A percentile compares a stretch with the other conserved stretches of the same genome.
These are phyloP conservation scores for Fistularia commersonii DNA, from an alignment of 2,797 vertebrate species.

Conservation along the genomic window DNA sequence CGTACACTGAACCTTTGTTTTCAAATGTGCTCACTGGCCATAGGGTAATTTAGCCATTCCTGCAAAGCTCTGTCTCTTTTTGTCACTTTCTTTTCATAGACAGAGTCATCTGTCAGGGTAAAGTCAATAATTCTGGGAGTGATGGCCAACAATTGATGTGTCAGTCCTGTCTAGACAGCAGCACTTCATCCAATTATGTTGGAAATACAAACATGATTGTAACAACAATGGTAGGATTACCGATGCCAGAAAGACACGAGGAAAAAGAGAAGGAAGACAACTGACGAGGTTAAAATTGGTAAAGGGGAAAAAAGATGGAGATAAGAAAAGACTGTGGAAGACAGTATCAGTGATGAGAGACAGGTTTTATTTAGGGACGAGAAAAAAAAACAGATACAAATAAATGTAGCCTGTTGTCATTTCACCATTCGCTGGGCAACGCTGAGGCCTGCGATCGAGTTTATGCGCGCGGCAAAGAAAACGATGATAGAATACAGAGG, in stretches of 20 bases:
- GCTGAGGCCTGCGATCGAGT: constrained; percentile 6
- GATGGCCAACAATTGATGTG: constrained; percentile 72
- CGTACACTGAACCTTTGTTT: constrained; percentile 5
- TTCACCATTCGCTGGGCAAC: constrained; percentile 17
- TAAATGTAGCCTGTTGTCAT: constrained; percentile 20
- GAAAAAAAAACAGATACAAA: constrained; percentile 35
- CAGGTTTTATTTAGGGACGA: constrained; percentile 39
- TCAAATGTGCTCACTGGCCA: constrained; percentile 19
- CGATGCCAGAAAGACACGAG: constrained; percentile 43
- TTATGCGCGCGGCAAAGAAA: constrained; percentile 5
- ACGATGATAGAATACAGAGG: no score
- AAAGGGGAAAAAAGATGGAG: constrained; percentile 48
- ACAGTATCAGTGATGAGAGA: constrained; percentile 49
- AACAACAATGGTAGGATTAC: constrained; percentile 79
- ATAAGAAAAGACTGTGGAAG: constrained; percentile 31
- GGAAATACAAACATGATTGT: constrained; percentile 77
- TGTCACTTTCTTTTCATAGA: constrained; percentile 52
- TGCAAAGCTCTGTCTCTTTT: constrained; percentile 33
- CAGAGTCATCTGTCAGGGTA: constrained; percentile 55
- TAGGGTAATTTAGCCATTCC: constrained; percentile 33
- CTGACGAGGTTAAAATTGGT: constrained; percentile 56
- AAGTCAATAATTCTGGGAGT: constrained; percentile 59
- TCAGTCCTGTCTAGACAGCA: constrained; percentile 68
- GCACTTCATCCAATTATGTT: constrained; percentile 75
- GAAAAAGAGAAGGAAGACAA: constrained; percentile 48